These are phyloP conservation scores for Deilephila elpenor DNA, from an alignment of 2,888 invertebrate genomes.

Conservation along the genomic window DNA sequence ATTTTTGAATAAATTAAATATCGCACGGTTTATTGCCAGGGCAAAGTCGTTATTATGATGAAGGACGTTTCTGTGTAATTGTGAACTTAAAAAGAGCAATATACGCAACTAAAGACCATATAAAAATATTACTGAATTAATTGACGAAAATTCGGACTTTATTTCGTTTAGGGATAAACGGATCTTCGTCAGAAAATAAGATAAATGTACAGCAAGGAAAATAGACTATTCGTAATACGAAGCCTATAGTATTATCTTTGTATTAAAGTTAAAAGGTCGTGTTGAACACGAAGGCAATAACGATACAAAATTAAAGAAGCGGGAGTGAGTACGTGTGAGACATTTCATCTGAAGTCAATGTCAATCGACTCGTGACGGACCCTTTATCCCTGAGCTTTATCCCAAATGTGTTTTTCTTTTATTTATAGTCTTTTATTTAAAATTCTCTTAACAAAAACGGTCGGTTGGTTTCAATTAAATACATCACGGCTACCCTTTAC, in stretches of 20 bases:
- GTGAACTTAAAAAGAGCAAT: not conserved
- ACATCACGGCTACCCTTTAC: not conserved
- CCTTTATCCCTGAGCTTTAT: not conserved
- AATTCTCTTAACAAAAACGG: not conserved
- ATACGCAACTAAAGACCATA: too few species aligned
- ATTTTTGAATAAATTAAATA: conserved; percentile 13
- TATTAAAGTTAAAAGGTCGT: not conserved
- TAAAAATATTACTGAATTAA: too few species aligned
- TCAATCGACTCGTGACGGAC: not conserved
- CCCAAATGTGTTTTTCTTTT: conserved; percentile 12
- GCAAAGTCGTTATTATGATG: conserved; percentile 1
- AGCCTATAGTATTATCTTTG: conserved; percentile 2
- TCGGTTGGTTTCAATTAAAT: conserved; percentile 12
- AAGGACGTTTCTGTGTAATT: not conserved
- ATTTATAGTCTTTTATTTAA: conserved; percentile 8
- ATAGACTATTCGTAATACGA: not conserved
- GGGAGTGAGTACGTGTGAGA: not conserved
- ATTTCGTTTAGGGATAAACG: too few species aligned
- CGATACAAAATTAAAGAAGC: conserved; percentile 2
- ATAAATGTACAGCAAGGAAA: not conserved
- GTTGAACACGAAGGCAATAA: not conserved
- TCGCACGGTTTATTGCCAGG: not conserved
- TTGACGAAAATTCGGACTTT: too few species aligned
- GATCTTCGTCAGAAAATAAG: not conserved
- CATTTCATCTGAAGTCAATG: not conserved